Base-by-base conservation (phyloP, 2,113 vertebrate species). In the Cololabis saira region DNA sequence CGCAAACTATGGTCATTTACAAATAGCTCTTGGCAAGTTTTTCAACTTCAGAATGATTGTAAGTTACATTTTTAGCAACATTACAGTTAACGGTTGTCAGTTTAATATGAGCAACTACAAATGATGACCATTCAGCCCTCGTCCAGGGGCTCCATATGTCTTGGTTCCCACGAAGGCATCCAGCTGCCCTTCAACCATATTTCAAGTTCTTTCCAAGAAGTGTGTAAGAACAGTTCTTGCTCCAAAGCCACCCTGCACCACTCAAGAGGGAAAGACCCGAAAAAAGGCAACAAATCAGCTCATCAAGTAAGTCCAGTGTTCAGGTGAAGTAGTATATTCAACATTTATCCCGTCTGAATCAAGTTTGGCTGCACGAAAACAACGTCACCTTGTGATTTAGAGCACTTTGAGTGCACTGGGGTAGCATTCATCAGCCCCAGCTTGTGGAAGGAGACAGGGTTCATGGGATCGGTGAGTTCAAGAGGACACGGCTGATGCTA, bases 171-270 rank as follows among this genome's bases (percentile, higher is more conserved):
- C 79, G 74, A 85, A 78, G 68, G 81, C 90, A 44, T 81, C 71
- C 53, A 17, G 76, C 92, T 91, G 67, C 43, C 56, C 75, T 55
- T 66, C 80, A n/a, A 72, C 90, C 81, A 56, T 44, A 76, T 88
- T 89, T 79, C 89, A 91, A 60, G 70, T 62, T 50, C 60, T 58
- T 16, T 50, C 81, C 49, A 71, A 71, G 56, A 77, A 87, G 74
- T 90, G 84, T 63, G 88, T 71, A 54, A 85, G 88, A 61, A 87
- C 92, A 47, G 79, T 71, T 49, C 86, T 96, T 55, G 50, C 92
- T 76, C 95, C 97, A 40, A 97, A 95, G 72, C 95, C 96, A 30
- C 96, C 93, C 65, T 71, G 90, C 89, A 91, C 63, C 75, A 83
- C 91, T 78, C 93, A 91, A 67, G 94, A 95, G 62, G 71, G 89